Conservation (phyloP, 2,888 invertebrate species). For the Linnaemya tessellans region DNA sequence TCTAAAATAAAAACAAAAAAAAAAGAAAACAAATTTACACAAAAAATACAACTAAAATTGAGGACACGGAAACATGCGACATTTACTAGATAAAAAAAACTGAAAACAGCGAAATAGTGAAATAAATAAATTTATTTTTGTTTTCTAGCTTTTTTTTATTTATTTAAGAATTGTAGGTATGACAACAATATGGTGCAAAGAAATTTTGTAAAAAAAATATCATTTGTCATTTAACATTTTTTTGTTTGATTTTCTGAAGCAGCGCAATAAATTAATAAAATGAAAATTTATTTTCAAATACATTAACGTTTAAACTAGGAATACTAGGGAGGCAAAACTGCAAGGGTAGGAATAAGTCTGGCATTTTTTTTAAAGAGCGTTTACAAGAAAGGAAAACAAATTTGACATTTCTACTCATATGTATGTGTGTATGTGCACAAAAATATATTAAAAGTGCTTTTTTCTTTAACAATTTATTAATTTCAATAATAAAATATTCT, state of each 20-base stretch:
- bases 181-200: slow-evolving; percentile 62
- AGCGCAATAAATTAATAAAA: slow-evolving; percentile 33
- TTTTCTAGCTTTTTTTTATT: slow-evolving; percentile 44
- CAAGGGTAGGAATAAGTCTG: neutral
- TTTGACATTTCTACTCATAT: too few relatives aligned
- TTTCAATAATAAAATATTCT: neutral
- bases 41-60: slow-evolving; percentile 71
- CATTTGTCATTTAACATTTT: slow-evolving; percentile 27
- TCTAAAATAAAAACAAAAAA: slow-evolving; percentile 62
- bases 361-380: slow-evolving; percentile 42
- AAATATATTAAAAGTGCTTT: too few relatives aligned
- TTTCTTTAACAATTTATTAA: neutral
- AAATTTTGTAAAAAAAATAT: slow-evolving; percentile 27
- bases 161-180: slow-evolving; percentile 64
- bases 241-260: slow-evolving; percentile 1
- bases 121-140: slow-evolving; percentile 63
- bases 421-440: neutral
- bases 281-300: slow-evolving; percentile 25
- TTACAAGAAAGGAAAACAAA: neutral
- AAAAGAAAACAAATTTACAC: slow-evolving; percentile 26
- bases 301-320: slow-evolving; percentile 1
- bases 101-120: slow-evolving; percentile 54
- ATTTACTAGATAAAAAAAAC: slow-evolving; percentile 71
- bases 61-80: slow-evolving; percentile 76
- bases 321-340: neutral